Evolutionary conservation across 1,140 invertebrate genomes (phyloP).

Genomic region (Aphis gossypii): DNA sequence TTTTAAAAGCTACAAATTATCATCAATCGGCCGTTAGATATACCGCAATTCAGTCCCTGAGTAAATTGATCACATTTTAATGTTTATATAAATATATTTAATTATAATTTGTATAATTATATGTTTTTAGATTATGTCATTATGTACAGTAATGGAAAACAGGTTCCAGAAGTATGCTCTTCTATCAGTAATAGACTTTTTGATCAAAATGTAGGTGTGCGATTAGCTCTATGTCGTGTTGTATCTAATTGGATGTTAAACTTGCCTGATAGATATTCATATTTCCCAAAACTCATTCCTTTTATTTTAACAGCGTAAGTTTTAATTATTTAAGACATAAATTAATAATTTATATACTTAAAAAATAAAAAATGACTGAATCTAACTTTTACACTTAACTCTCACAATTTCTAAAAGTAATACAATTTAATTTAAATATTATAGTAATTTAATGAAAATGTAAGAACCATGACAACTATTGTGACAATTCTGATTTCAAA

Average conservation of each 20-base stretch:
- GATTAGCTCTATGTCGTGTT: conserved; percentile 72
- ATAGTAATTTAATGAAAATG: no score
- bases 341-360: no score
- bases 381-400: no score
- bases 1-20: conserved; percentile 76
- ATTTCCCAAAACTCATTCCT: conserved; percentile 77
- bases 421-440: no score
- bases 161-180: conserved; percentile 70
- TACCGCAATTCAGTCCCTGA: conserved; percentile 76
- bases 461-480: no score
- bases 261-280: conserved; percentile 79
- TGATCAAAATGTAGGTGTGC: conserved; percentile 75
- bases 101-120: neutral
- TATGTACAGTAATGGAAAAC: conserved; percentile 70
- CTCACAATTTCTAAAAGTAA: no score
- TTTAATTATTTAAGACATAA: neutral
- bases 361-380: no score
- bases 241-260: conserved; percentile 74
- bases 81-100: neutral
- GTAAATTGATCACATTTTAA: conserved; percentile 62
- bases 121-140: conserved; percentile 67
- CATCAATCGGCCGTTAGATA: conserved; percentile 82
- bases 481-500: no score
- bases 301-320: conserved; percentile 74
- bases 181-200: conserved; percentile 78